Evolutionary conservation across 2,797 vertebrate genomes (phyloP).

Genomic region (Anisognathus igniventris): DNA sequence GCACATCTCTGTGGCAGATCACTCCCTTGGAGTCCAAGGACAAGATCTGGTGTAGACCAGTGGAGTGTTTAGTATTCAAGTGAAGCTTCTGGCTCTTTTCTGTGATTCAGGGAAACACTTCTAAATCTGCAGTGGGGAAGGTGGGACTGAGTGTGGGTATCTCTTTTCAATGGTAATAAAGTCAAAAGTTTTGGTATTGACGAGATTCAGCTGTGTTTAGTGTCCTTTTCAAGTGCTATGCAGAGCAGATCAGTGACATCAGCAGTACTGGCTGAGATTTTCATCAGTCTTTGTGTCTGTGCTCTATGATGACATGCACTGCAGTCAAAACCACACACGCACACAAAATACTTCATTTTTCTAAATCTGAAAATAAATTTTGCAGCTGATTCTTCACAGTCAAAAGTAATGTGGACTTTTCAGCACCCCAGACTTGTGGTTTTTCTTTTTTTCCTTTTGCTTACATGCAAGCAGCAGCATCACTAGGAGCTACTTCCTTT

Average conservation of each 20-base stretch:
- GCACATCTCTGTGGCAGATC: fast-evolving
- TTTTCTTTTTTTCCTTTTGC: background rate
- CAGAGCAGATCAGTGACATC: background rate
- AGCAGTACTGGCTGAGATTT: background rate
- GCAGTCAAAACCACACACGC: background rate
- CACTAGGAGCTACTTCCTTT: background rate
- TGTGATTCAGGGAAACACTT: background rate
- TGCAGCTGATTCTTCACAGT: background rate
- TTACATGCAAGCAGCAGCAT: background rate
- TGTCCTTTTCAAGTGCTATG: background rate
- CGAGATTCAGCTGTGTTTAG: background rate
- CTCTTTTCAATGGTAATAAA: background rate
- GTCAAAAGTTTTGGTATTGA: background rate
- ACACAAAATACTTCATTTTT: background rate
- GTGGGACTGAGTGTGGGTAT: background rate
- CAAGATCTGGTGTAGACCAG: fast-evolving
- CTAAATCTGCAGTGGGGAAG: background rate
- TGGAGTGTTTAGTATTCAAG: background rate
- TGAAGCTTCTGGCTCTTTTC: background rate
- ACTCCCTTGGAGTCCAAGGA: background rate
- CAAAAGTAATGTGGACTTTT: background rate
- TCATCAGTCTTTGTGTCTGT: background rate
- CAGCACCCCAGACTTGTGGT: background rate
- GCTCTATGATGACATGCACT: background rate
- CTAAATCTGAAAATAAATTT: background rate